Conservation (phyloP, 2,888 invertebrate species). For the Drosophila austrosaltans region DNA sequence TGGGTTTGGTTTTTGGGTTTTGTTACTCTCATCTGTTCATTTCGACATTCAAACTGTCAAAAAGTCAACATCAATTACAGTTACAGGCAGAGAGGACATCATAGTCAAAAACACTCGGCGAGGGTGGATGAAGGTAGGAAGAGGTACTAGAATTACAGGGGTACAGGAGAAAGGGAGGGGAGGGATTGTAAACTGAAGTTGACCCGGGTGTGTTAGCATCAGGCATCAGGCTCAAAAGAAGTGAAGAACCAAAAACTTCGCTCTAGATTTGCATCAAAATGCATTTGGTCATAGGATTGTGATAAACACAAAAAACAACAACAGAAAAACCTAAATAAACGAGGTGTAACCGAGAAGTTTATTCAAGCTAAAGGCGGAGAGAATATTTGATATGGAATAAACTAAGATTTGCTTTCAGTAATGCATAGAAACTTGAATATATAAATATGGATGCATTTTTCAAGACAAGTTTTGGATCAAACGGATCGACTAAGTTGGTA, state of each 20-base stretch:
- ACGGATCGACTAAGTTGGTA: too few species aligned
- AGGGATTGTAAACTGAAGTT: background rate
- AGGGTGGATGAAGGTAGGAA: background rate
- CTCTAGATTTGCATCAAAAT: constrained; percentile 75
- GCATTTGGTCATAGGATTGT: constrained; percentile 59
- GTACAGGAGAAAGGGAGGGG: background rate
- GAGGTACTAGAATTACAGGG: background rate
- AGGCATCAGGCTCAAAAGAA: constrained; percentile 63
- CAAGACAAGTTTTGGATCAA: too few species aligned
- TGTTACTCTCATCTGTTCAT: constrained; percentile 59
- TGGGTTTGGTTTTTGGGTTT: constrained; percentile 35
- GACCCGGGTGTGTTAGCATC: constrained; percentile 22
- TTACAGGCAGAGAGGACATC: constrained; percentile 64
- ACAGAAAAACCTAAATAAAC: constrained; percentile 6
- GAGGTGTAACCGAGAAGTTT: constrained; percentile 37
- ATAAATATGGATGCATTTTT: too few species aligned
- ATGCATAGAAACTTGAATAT: too few species aligned
- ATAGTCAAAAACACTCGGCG: constrained; percentile 48
- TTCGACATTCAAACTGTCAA: constrained; percentile 81
- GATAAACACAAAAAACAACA: constrained; percentile 15
- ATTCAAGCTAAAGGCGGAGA: too few species aligned
- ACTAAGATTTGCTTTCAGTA: too few species aligned
- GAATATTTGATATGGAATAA: too few species aligned
- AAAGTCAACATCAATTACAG: constrained; percentile 82
- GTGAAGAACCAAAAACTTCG: constrained; percentile 56